Conservation (phyloP, 1,140 invertebrate species). For the Hirudo medicinalis region DNA sequence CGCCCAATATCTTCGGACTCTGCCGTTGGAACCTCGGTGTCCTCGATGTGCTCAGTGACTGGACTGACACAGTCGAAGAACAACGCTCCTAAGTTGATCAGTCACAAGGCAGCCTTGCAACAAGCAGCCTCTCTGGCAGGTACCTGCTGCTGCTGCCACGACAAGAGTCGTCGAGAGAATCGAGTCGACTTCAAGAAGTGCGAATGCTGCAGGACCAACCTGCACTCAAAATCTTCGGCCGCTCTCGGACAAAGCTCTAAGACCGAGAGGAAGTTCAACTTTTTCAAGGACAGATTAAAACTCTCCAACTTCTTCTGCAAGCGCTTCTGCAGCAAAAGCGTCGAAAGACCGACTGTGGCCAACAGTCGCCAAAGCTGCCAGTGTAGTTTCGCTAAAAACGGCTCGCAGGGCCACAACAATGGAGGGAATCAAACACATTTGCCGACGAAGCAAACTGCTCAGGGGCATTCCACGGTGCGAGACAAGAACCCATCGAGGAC, state of each 20-base stretch:
- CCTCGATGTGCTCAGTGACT: neutral
- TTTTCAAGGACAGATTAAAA: conserved; percentile 4
- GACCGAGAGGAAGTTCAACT: neutral
- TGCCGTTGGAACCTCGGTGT: neutral
- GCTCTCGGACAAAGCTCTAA: neutral
- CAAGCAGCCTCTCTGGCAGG: neutral
- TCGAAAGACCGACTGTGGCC: neutral
- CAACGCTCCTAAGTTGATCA: neutral
- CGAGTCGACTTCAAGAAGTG: neutral
- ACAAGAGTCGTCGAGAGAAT: conserved; percentile 1
- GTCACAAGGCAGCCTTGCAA: conserved; percentile 2
- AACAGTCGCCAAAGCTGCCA: neutral
- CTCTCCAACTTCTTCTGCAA: conserved; percentile 10
- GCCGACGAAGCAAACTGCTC: no score
- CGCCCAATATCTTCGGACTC: neutral
- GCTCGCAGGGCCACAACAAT: neutral
- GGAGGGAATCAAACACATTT: no score
- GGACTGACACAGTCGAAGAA: neutral
- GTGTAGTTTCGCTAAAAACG: neutral
- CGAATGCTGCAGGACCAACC: neutral
- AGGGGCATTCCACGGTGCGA: no score
- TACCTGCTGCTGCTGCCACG: neutral
- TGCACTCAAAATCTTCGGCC: neutral
- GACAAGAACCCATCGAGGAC: no score
- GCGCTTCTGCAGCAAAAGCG: conserved; percentile 7